phyloP scores from a whole-genome alignment of 2,113 vertebrate genomes.

The Hydrochoerus hydrochaeris region DNA sequence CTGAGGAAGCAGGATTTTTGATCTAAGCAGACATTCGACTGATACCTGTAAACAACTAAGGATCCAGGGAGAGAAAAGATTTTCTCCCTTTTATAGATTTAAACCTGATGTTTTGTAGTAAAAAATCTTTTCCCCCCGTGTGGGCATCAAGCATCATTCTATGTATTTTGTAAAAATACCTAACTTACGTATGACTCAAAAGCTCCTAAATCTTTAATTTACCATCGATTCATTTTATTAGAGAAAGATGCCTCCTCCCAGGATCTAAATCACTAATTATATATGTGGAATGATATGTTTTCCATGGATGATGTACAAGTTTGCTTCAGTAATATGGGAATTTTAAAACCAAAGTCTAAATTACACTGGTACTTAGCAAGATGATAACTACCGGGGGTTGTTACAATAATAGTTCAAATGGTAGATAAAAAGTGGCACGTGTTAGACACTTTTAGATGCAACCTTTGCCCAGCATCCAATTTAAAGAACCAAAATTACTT shows the following conservation, averaged over 20 bases:
- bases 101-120: not conserved
- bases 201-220: not conserved
- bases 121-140: not conserved
- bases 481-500: constrained; percentile 75
- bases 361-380: not conserved
- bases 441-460: not conserved
- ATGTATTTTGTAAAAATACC: not conserved
- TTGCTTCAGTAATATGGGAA: not conserved
- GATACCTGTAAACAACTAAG: not conserved
- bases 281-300: not conserved
- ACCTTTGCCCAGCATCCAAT: constrained; percentile 60
- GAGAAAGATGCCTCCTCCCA: not conserved
- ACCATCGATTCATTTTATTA: not conserved
- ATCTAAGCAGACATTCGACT: not conserved
- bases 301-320: not conserved
- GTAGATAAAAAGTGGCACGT: not conserved
- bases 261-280: not conserved
- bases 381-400: not conserved
- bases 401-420: constrained; percentile 28
- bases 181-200: not conserved
- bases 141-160: not conserved
- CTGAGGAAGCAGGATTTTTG: not conserved
- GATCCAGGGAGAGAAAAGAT: not conserved
- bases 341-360: not conserved
- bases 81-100: not conserved